phyloP scores from a whole-genome alignment of 2,113 vertebrate species.

The Grallaria varia region DNA sequence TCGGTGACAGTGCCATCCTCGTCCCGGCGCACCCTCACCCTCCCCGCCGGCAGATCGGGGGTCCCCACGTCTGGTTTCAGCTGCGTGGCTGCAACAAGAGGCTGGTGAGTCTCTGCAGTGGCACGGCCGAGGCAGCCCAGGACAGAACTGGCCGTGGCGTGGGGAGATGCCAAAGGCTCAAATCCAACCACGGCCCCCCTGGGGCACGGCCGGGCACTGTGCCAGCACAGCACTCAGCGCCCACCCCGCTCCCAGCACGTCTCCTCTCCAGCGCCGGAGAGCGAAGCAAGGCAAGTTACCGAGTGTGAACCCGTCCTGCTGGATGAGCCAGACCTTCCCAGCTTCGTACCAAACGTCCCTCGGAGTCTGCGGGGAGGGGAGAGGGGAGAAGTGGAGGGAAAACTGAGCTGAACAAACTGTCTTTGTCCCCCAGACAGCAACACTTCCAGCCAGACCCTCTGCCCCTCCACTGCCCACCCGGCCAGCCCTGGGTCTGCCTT shows the following conservation, averaged over 20 bases:
- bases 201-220: neutral
- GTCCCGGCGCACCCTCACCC: constrained; percentile 81
- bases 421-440: accelerated
- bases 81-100: constrained; percentile 79
- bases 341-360: constrained; percentile 89
- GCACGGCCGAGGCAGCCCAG: accelerated
- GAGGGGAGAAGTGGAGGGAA: accelerated
- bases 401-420: neutral
- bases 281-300: constrained; percentile 71
- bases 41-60: constrained; percentile 80
- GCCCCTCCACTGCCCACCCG: neutral
- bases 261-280: accelerated
- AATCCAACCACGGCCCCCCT: accelerated
- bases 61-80: constrained; percentile 94
- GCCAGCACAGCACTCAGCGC: neutral
- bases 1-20: constrained; percentile 74
- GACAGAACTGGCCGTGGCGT: accelerated
- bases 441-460: neutral
- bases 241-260: accelerated
- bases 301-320: constrained; percentile 81
- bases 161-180: neutral
- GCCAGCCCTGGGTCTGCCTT: accelerated
- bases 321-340: constrained; percentile 87
- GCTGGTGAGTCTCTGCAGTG: accelerated
- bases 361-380: constrained; percentile 4